Conservation (phyloP, 1,140 invertebrate genomes). For the Argopecten irradians region DNA sequence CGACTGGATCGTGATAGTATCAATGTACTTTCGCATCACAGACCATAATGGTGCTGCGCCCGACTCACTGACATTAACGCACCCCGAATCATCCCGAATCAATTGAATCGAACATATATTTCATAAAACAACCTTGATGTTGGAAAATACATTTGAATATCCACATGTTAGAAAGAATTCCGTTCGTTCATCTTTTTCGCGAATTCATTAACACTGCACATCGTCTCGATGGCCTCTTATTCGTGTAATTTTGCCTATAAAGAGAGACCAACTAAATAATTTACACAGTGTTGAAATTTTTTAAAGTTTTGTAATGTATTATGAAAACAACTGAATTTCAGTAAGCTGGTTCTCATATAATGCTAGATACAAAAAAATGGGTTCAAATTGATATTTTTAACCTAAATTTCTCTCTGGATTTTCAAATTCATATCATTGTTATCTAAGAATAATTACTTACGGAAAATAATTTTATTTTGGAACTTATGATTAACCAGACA, state of each 20-base stretch:
- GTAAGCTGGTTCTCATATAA: too few species aligned
- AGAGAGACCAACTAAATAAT: too few species aligned
- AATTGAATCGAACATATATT: not conserved
- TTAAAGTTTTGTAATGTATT: too few species aligned
- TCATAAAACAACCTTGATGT: not conserved
- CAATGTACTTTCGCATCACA: not conserved
- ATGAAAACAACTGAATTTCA: too few species aligned
- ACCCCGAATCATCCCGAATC: not conserved
- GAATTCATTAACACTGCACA: not conserved
- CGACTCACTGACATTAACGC: not conserved
- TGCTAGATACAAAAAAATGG: too few species aligned
- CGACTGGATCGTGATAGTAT: not conserved
- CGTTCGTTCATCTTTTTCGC: not conserved
- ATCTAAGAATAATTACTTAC: too few species aligned
- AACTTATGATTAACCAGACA: too few species aligned
- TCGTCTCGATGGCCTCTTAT: not conserved
- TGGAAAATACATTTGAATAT: not conserved
- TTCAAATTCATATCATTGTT: too few species aligned
- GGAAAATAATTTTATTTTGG: too few species aligned
- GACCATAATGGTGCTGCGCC: not conserved
- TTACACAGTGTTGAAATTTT: too few species aligned
- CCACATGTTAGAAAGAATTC: not conserved
- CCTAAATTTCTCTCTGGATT: too few species aligned
- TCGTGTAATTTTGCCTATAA: not conserved
- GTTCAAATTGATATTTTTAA: too few species aligned